Evolutionary conservation across 2,888 invertebrate species (phyloP).

Genomic region (Drosophila merina): DNA sequence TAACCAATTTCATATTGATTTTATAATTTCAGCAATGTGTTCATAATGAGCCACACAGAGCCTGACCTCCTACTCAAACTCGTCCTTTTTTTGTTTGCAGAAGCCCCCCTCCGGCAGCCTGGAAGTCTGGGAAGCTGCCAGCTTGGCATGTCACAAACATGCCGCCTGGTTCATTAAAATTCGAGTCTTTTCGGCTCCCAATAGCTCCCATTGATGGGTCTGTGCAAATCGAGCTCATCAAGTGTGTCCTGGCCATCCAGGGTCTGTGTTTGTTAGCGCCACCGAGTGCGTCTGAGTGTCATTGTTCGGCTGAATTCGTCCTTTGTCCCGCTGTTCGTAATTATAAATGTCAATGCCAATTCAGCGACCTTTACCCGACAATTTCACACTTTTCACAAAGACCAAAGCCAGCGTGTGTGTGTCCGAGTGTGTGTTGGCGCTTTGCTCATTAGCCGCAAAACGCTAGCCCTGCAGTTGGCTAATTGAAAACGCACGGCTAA

Average conservation of each 20-base stretch:
- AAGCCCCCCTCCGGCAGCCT: background rate
- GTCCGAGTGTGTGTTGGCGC: background rate
- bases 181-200: constrained; percentile 12
- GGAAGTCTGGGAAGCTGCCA: background rate
- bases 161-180: constrained; percentile 49
- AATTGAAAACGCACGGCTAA: constrained; percentile 55
- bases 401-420: constrained; percentile 4
- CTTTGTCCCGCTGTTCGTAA: constrained; percentile 44
- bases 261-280: constrained; percentile 26
- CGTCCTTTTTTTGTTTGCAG: background rate
- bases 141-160: constrained; percentile 63
- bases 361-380: constrained; percentile 11
- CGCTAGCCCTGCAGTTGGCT: constrained; percentile 46
- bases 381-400: constrained; percentile 45
- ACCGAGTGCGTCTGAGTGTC: constrained; percentile 48
- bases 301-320: constrained; percentile 32
- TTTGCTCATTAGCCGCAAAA: constrained; percentile 45
- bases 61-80: background rate
- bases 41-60: constrained; percentile 66
- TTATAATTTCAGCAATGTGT: constrained; percentile 61
- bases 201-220: constrained; percentile 11
- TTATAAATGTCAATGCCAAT: constrained; percentile 53
- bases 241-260: constrained; percentile 13
- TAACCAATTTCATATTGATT: constrained; percentile 56
- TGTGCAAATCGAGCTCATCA: constrained; percentile 32